phyloP scores from a whole-genome alignment of 2,113 vertebrate genomes.

The Barbus barbus region DNA sequence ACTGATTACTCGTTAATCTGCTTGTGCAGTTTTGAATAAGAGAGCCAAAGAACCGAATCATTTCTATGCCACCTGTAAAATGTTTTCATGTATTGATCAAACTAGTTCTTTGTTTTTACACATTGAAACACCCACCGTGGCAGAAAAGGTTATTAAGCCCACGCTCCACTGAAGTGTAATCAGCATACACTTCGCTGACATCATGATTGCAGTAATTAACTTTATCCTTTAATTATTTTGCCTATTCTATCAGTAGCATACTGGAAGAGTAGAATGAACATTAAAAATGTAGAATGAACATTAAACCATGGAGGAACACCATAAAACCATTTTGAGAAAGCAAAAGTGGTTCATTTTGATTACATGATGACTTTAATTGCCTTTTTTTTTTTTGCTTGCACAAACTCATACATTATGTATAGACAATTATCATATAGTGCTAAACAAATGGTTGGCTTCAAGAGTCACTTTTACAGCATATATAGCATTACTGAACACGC shows the following conservation, averaged over 20 bases:
- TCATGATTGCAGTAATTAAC: slow-evolving; percentile 13
- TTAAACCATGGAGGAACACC: background rate
- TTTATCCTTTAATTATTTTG: background rate
- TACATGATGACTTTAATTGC: background rate
- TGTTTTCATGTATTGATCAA: slow-evolving; percentile 24
- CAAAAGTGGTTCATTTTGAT: background rate
- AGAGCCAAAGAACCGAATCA: background rate
- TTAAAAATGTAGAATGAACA: background rate
- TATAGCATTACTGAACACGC: background rate
- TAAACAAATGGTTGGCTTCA: background rate
- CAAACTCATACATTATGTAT: background rate
- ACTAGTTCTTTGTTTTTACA: background rate
- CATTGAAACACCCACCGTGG: background rate
- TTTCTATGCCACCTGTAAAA: slow-evolving; percentile 15
- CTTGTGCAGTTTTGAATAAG: slow-evolving; percentile 28
- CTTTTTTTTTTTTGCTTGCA: background rate
- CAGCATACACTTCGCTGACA: background rate
- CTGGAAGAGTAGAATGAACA: background rate
- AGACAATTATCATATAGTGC: background rate
- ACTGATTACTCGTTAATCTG: slow-evolving; percentile 62
- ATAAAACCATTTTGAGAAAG: background rate
- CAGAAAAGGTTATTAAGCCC: slow-evolving; percentile 9
- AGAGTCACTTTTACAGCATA: background rate
- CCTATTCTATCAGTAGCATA: background rate
- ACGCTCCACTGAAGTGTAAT: background rate